These are phyloP conservation scores for Palythoa heliodiscus DNA, from an alignment of 92 coral and sea anemone species.

Conservation along the genomic window DNA sequence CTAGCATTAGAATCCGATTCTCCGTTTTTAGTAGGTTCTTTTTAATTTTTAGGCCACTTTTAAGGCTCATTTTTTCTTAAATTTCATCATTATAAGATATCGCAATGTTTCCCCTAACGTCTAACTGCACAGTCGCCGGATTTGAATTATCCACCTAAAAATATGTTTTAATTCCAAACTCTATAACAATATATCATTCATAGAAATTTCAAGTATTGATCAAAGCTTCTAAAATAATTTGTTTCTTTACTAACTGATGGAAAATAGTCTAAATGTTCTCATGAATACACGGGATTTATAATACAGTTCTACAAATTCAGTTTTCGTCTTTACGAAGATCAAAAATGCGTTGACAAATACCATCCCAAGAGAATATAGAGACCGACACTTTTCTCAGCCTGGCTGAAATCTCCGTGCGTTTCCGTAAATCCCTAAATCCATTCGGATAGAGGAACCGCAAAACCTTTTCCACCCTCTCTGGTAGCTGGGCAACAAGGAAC, in stretches of 20 bases:
- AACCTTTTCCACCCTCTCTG: conserved; percentile 65
- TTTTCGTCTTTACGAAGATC: conserved; percentile 41
- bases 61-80: too few relatives aligned
- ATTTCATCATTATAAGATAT: too few relatives aligned
- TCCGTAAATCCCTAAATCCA: conserved; percentile 62
- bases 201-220: neutral
- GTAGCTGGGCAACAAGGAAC: conserved; percentile 68
- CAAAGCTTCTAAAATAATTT: neutral
- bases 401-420: conserved; percentile 65
- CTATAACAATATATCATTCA: too few relatives aligned
- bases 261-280: neutral
- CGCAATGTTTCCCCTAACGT: too few relatives aligned
- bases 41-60: too few relatives aligned
- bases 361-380: conserved; percentile 85
- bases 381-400: conserved; percentile 78
- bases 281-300: neutral
- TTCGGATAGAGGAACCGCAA: conserved; percentile 74
- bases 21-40: too few relatives aligned
- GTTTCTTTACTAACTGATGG: neutral
- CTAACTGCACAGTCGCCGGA: too few relatives aligned
- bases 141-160: too few relatives aligned
- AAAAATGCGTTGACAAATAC: conserved; percentile 68
- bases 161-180: too few relatives aligned
- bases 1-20: too few relatives aligned
- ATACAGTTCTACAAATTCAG: neutral